Base-by-base conservation (phyloP, 1,140 invertebrate genomes). In the Lepidurus arcticus region DNA sequence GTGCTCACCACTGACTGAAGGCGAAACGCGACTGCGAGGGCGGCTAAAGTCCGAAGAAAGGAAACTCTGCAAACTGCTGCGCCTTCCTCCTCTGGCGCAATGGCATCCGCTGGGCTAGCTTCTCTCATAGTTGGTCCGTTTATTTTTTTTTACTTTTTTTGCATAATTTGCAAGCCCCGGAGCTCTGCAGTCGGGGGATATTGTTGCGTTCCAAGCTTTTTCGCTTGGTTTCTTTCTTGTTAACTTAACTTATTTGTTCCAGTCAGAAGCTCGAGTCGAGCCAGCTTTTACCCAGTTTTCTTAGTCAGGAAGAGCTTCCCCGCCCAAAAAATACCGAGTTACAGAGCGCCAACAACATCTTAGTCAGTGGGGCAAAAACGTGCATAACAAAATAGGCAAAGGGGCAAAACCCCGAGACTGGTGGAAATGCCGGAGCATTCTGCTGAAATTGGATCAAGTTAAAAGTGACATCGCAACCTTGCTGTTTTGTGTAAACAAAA, bases 311-410 rank as follows among this genome's bases (percentile, higher is more conserved):
- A 4, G 34, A 34, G 34, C 34, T 34, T 65, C 53, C 53, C 53
- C 13, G 16, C 16, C 16, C n/a, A 65, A 65, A 65, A 65, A 65
- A 13, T 65, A 21, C 53, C 21, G 6, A 21, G 53, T 13, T 65
- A 1, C 21, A n/a, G 53, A 13, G 8, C 21, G 53, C 53, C 53
- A 65, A 65, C 53, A 65, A 65, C 53, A 65, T 65, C 16, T 65
- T 65, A 65, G 53, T 65, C 53, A 65, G n/a, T n/a, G 53, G 45
- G 53, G 53, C 53, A 65, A 65, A 65, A 65, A 65, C 16, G 53
- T 21, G 53, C 16, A 65, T 65, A 65, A 65, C 16, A 65, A 65
- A 65, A 65, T n/a, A 65, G 53, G 45, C 10, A 21, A 65, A 16
- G 53, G 8, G 13, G 21, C 21, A 65, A 65, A 65, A 65, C 16